phyloP scores from a whole-genome alignment of 2,888 invertebrate genomes.

The Nysson spinosus region DNA sequence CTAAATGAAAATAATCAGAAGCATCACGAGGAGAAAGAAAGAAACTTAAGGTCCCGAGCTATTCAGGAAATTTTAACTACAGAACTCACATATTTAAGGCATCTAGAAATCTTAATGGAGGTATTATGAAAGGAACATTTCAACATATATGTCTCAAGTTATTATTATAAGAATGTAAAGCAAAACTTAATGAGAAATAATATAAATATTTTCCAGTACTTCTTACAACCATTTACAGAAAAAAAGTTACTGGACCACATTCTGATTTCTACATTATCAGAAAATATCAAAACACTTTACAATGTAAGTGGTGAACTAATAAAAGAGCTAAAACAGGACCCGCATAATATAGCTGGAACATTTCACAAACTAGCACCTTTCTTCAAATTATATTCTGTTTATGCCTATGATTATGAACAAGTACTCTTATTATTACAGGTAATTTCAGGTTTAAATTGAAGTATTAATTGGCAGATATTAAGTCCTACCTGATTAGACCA shows the following conservation, averaged over 20 bases:
- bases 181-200: neutral
- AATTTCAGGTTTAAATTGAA: no score
- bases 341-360: slow-evolving; percentile 82
- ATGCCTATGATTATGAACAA: slow-evolving; percentile 86
- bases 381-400: slow-evolving; percentile 87
- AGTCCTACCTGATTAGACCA: no score
- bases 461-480: no score
- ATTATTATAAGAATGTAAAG: slow-evolving; percentile 18
- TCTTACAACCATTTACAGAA: slow-evolving; percentile 81
- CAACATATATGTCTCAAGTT: neutral
- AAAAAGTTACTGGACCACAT: slow-evolving; percentile 78
- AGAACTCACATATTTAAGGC: slow-evolving; percentile 84
- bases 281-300: slow-evolving; percentile 82
- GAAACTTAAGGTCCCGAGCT: slow-evolving; percentile 78
- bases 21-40: slow-evolving; percentile 69
- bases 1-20: slow-evolving; percentile 77
- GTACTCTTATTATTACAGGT: slow-evolving; percentile 82
- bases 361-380: slow-evolving; percentile 87
- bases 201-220: slow-evolving; percentile 77
- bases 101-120: slow-evolving; percentile 83
- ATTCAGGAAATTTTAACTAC: slow-evolving; percentile 84
- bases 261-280: slow-evolving; percentile 80
- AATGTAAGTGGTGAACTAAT: slow-evolving; percentile 82
- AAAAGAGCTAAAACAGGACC: slow-evolving; percentile 79
- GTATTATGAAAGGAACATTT: slow-evolving; percentile 63